Evolutionary conservation across 2,888 invertebrate genomes (phyloP).

Genomic region (Chrysotoxum bicinctum): DNA sequence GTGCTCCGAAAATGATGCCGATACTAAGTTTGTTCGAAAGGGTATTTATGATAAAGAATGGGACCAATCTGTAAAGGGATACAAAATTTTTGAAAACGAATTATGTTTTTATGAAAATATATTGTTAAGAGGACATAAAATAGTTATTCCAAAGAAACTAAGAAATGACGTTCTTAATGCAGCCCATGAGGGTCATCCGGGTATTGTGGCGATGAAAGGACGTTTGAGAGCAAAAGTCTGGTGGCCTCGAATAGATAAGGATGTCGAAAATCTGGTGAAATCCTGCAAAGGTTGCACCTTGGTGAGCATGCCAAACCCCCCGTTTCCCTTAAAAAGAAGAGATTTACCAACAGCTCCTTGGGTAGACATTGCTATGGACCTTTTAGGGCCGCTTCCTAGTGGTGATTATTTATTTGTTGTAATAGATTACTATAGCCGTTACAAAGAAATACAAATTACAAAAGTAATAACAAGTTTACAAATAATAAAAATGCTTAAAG

Average conservation of each 20-base stretch:
- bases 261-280: slow-evolving; percentile 63
- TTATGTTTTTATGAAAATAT: slow-evolving; percentile 36
- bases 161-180: slow-evolving; percentile 15
- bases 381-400: slow-evolving; percentile 2
- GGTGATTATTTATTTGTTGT: slow-evolving; percentile 12
- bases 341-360: slow-evolving; percentile 11
- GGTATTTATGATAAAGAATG: slow-evolving; percentile 21
- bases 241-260: slow-evolving; percentile 77
- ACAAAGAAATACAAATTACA: slow-evolving; percentile 25
- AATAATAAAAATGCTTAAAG: slow-evolving; percentile 22
- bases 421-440: slow-evolving; percentile 62
- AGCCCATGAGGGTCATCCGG: slow-evolving; percentile 77
- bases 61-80: slow-evolving; percentile 3
- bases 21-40: not conserved
- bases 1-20: slow-evolving; percentile 13
- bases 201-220: slow-evolving; percentile 77
- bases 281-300: slow-evolving; percentile 47
- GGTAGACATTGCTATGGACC: not conserved
- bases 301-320: slow-evolving; percentile 24
- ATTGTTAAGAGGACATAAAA: slow-evolving; percentile 12
- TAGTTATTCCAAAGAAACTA: slow-evolving; percentile 14
- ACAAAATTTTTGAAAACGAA: slow-evolving; percentile 32
- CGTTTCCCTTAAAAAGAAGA: slow-evolving; percentile 29
- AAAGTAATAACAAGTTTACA: slow-evolving; percentile 13
- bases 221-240: slow-evolving; percentile 78